Conservation (phyloP, 2,113 vertebrate species). For the Meles meles region DNA sequence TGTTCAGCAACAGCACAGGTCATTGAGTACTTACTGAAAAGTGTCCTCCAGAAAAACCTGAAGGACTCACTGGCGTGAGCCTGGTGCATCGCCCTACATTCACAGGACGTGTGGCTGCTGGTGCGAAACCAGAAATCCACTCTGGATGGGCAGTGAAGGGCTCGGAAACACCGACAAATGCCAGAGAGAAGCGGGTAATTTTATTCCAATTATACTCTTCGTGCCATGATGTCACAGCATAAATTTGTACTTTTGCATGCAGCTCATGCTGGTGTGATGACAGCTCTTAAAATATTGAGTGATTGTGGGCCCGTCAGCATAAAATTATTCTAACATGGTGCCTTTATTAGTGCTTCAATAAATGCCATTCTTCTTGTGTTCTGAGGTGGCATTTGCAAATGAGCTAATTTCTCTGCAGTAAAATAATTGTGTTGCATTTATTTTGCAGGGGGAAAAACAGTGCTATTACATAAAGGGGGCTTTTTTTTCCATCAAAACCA, state of each 20-base stretch:
- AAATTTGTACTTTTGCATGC: slow-evolving; percentile 88
- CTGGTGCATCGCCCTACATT: slow-evolving; percentile 66
- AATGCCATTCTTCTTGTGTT: slow-evolving; percentile 89
- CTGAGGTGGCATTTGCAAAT: slow-evolving; percentile 87
- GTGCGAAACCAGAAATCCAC: slow-evolving; percentile 61
- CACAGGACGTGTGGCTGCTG: slow-evolving; percentile 52
- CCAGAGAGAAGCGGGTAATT: slow-evolving; percentile 83
- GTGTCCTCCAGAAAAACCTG: slow-evolving; percentile 71
- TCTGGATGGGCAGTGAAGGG: slow-evolving; percentile 75
- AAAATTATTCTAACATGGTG: slow-evolving; percentile 89
- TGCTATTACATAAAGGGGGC: slow-evolving; percentile 83
- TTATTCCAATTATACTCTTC: slow-evolving; percentile 88
- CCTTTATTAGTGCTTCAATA: slow-evolving; percentile 89
- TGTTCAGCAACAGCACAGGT: slow-evolving; percentile 75
- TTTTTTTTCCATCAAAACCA: slow-evolving; percentile 86
- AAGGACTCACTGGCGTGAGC: slow-evolving; percentile 70
- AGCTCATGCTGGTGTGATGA: slow-evolving; percentile 88
- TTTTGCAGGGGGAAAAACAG: slow-evolving; percentile 79
- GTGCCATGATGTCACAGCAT: slow-evolving; percentile 87
- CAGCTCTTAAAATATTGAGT: slow-evolving; percentile 90
- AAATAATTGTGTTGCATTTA: slow-evolving; percentile 88
- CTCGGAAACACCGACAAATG: slow-evolving; percentile 69
- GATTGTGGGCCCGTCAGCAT: slow-evolving; percentile 88
- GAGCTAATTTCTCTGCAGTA: slow-evolving; percentile 88
- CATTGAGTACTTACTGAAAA: slow-evolving; percentile 76